phyloP scores from a whole-genome alignment of 2,113 vertebrate genomes.

The Dasyurus viverrinus region DNA sequence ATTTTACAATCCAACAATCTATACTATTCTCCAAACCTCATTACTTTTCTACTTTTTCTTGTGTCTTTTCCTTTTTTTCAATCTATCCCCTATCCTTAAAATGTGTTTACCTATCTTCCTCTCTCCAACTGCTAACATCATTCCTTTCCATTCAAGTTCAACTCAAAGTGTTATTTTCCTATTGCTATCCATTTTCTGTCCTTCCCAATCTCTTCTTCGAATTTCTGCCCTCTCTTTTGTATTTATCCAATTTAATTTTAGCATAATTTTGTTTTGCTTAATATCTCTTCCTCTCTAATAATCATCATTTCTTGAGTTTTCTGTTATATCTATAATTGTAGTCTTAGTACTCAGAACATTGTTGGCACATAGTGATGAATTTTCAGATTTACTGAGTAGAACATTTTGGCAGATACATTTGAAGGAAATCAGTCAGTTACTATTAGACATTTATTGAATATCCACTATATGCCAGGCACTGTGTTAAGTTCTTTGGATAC shows the following conservation, averaged over 20 bases:
- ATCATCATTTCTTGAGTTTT: background rate
- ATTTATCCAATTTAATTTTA: background rate
- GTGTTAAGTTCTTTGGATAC: background rate
- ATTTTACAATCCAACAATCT: background rate
- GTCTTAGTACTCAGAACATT: background rate
- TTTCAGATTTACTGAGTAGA: background rate
- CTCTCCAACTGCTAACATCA: background rate
- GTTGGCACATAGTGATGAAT: background rate
- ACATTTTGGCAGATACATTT: background rate
- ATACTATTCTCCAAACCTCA: background rate
- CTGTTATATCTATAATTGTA: background rate
- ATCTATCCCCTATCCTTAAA: background rate
- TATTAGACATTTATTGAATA: background rate
- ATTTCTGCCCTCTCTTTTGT: background rate
- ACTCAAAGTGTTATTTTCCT: background rate
- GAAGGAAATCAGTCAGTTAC: background rate
- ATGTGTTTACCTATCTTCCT: background rate
- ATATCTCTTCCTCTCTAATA: background rate
- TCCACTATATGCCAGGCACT: background rate
- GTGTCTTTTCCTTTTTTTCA: background rate
- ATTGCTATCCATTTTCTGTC: background rate
- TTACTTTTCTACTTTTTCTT: background rate
- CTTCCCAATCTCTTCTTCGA: background rate
- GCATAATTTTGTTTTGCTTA: background rate
- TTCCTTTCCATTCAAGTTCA: background rate